Evolutionary conservation across 2,888 invertebrate species (phyloP), one percentile per base, ranked within the genome.

Genomic region (Agrotis puta): DNA sequence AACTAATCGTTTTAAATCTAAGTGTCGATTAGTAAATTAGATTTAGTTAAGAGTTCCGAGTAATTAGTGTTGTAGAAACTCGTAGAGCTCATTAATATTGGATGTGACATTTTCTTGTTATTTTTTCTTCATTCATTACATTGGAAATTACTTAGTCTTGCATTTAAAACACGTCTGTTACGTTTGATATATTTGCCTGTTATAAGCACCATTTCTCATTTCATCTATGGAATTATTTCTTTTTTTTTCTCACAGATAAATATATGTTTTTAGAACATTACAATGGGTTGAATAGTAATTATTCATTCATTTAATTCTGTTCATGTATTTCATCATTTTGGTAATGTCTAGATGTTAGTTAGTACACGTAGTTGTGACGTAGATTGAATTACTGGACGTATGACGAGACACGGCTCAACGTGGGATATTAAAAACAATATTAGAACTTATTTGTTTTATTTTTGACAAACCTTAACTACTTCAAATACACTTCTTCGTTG

Each of bases 331-430:
- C 20, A 39, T 56, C 50, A 72, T 76, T 50, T 70, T 59, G 58
- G 22, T 70, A 58, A 9, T 39, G 9, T 39, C 57, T 68, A 75
- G 58, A 71, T 64, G 33, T 57, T 75, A 81, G 33, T 57, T 75
- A 81, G 27, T 33, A 73, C 63, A 53, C 39, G 69, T 85, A 84
- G 77, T 81, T 82, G 79, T 83, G 70, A 79, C 67, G 78, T 83
- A 85, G 77, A 71, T 78, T 56, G 78, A 67, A 81, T 58, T 80
- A 84, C 84, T 88, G 86, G 87, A 89, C 82, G 79, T 80, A 85
- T 81, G 84, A 90, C 89, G 88, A 88, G 89, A 87, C 78, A 87
- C 87, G 92, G 90, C 87, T 92, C 90, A 88, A 86, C 85, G 79
- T 85, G 86, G 89, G 88, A 87, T 90, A 82, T 66, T 73, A 91